Conservation (phyloP, 1,140 invertebrate genomes). For the Temnothorax longispinosus region DNA sequence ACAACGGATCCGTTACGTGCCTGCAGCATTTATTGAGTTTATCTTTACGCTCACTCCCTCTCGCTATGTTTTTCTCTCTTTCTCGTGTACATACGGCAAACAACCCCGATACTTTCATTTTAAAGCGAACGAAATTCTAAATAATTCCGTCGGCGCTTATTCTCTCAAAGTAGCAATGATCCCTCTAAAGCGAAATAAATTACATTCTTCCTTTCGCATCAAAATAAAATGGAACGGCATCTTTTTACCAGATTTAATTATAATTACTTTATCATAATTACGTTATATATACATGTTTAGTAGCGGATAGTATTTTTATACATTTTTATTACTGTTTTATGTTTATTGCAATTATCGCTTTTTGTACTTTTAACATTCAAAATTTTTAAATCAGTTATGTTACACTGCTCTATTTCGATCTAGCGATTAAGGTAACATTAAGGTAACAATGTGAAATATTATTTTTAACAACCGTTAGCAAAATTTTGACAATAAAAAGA, state of each 20-base stretch:
- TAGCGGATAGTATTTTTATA: neutral
- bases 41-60: constrained; percentile 11
- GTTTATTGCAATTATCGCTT: neutral
- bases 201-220: neutral
- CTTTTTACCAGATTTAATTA: neutral
- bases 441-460: neutral
- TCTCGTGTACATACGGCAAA: constrained; percentile 20
- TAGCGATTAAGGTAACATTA: neutral
- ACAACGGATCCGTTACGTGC: constrained; percentile 37
- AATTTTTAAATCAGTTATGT: neutral
- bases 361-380: neutral
- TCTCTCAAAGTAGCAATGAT: constrained; percentile 18
- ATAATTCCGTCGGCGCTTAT: constrained; percentile 19
- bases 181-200: neutral
- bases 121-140: constrained; percentile 34
- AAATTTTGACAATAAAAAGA: constrained; percentile 1
- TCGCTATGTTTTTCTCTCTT: neutral
- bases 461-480: neutral
- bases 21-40: constrained; percentile 56
- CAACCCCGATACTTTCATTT: constrained; percentile 43
- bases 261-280: neutral
- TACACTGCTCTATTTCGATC: neutral
- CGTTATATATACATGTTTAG: neutral
- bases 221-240: neutral
- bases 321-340: neutral